Evolutionary conservation across 1,140 invertebrate genomes (phyloP).

Genomic region (Meteorus sp.): DNA sequence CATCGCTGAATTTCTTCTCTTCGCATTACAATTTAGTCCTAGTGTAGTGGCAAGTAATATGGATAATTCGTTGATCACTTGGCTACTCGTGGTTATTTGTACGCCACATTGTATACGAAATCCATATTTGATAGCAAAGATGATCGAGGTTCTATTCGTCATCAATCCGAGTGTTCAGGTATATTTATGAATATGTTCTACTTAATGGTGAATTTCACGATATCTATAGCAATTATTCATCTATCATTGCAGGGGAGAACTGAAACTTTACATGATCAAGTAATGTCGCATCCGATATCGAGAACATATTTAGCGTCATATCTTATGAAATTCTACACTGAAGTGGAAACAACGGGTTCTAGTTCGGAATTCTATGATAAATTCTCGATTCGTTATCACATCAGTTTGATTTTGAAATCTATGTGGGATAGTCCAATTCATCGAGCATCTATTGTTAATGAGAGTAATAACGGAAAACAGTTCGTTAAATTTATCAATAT

Average conservation of each 20-base stretch:
- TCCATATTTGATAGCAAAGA: slow-evolving; percentile 93
- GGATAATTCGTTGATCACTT: slow-evolving; percentile 82
- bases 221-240: not conserved
- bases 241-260: slow-evolving; percentile 60
- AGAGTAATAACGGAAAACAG: slow-evolving; percentile 84
- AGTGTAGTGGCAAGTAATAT: slow-evolving; percentile 75
- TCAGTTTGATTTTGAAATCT: slow-evolving; percentile 93
- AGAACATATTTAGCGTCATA: slow-evolving; percentile 80
- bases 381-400: slow-evolving; percentile 97
- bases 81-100: slow-evolving; percentile 87
- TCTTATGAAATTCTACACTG: slow-evolving; percentile 98
- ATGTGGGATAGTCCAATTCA: slow-evolving; percentile 77
- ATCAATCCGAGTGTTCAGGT: slow-evolving; percentile 83
- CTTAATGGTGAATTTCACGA: too few relatives aligned
- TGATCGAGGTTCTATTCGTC: slow-evolving; percentile 92
- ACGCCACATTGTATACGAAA: slow-evolving; percentile 89
- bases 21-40: slow-evolving; percentile 83
- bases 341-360: slow-evolving; percentile 96
- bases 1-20: slow-evolving; percentile 92
- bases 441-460: slow-evolving; percentile 74
- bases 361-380: slow-evolving; percentile 99
- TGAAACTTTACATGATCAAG: slow-evolving; percentile 63
- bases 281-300: slow-evolving; percentile 87
- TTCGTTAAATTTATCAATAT: slow-evolving; percentile 99
- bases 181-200: too few relatives aligned